Conservation (phyloP, 2,797 vertebrate genomes). For the Cryptoblepharus egeriae region DNA sequence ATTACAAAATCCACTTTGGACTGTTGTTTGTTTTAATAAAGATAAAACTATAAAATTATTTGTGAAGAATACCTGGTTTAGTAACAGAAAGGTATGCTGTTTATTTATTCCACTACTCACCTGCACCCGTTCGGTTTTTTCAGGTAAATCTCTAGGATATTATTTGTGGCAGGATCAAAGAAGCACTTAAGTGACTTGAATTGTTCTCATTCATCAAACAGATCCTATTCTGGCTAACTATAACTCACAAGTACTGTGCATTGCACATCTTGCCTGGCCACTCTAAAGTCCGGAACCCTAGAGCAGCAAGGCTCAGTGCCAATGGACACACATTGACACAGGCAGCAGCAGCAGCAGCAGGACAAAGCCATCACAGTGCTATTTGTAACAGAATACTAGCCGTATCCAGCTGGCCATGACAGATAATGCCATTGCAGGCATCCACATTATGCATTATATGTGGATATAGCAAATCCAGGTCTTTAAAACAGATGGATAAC, state of each 20-base stretch:
- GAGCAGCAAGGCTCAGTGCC: constrained; percentile 46
- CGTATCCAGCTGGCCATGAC: constrained; percentile 58
- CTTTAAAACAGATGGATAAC: constrained; percentile 24
- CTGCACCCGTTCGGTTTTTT: not conserved
- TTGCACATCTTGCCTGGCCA: constrained; percentile 23
- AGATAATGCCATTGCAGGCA: constrained; percentile 26
- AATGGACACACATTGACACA: constrained; percentile 53
- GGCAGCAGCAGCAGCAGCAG: constrained; percentile 54
- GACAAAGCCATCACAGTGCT: constrained; percentile 46
- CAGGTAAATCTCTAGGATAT: not conserved
- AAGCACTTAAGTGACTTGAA: constrained; percentile 7
- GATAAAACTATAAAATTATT: not conserved
- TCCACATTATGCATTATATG: constrained; percentile 20
- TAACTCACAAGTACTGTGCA: constrained; percentile 10
- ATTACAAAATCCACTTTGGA: not conserved
- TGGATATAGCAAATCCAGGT: constrained; percentile 3
- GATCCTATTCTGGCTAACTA: not conserved
- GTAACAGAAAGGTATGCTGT: too few relatives aligned
- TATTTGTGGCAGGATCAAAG: not conserved
- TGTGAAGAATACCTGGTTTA: not conserved
- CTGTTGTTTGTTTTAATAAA: not conserved
- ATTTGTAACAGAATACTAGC: constrained; percentile 51
- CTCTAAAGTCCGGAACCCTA: constrained; percentile 46
- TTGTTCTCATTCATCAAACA: constrained; percentile 21
- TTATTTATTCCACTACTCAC: too few relatives aligned